Conservation (phyloP, 2,888 invertebrate species). For the Gonocerus acuteangulatus region DNA sequence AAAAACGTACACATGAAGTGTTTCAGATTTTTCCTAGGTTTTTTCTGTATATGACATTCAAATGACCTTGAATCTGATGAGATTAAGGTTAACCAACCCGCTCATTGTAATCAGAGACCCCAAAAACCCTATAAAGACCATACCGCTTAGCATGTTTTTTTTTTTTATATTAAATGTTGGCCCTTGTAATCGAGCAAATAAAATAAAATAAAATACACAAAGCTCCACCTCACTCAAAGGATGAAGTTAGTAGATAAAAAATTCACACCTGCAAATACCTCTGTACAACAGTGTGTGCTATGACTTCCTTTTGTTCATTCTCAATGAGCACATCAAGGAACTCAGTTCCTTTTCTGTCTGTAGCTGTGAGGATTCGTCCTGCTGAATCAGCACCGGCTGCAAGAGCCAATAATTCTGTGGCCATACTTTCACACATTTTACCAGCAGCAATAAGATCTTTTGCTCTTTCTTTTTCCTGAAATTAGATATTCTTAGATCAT, state of each 20-base stretch:
- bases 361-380: slow-evolving; percentile 86
- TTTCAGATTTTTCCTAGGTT: no score
- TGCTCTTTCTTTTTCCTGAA: slow-evolving; percentile 90
- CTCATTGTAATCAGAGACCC: no score
- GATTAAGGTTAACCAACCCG: no score
- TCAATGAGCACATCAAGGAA: slow-evolving; percentile 95
- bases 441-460: slow-evolving; percentile 93
- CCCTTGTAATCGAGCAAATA: no score
- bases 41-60: no score
- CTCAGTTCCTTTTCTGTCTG: slow-evolving; percentile 87
- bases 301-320: slow-evolving; percentile 96
- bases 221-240: no score
- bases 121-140: no score
- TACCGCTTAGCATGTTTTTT: no score
- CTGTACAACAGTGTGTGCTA: slow-evolving; percentile 94
- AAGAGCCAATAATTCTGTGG: slow-evolving; percentile 86
- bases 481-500: not conserved
- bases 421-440: slow-evolving; percentile 95
- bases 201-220: no score
- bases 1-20: no score
- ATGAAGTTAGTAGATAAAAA: not conserved
- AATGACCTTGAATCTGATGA: no score
- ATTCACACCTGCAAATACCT: slow-evolving; percentile 73
- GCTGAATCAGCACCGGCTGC: slow-evolving; percentile 93
- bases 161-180: no score